Percentiles rank a stretch among this genome's conserved stretches.
These are phyloP conservation scores for Polyploca ridens DNA, from an alignment of 2,888 invertebrate genomes.

Conservation along the genomic window DNA sequence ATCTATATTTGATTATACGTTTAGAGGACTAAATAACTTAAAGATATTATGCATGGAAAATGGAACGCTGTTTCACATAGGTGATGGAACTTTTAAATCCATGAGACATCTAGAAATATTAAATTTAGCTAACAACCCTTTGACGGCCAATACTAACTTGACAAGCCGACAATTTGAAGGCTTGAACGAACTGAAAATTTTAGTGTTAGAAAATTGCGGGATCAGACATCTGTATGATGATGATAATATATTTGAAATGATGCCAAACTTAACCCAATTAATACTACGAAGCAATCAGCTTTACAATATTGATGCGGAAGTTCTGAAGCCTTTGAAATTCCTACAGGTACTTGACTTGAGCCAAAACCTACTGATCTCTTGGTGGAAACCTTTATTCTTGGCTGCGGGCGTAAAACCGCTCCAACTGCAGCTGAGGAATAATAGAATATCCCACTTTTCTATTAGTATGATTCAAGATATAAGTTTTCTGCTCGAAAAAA, in stretches of 20 bases:
- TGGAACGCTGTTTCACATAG: slow-evolving; percentile 78
- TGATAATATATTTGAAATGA: slow-evolving; percentile 79
- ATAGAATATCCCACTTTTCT: slow-evolving; percentile 83
- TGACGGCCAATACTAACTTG: slow-evolving; percentile 70
- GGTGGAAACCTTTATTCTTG: slow-evolving; percentile 82
- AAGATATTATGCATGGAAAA: slow-evolving; percentile 80
- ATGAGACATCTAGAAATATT: slow-evolving; percentile 73
- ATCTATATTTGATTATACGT: slow-evolving; percentile 77
- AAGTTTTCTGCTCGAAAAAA: slow-evolving; percentile 66
- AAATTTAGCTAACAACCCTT: slow-evolving; percentile 82
- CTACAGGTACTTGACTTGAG: slow-evolving; percentile 79
- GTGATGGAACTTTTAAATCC: slow-evolving; percentile 71
- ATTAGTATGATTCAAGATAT: slow-evolving; percentile 85
- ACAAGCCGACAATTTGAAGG: slow-evolving; percentile 74
- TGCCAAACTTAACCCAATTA: slow-evolving; percentile 78
- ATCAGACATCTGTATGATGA: slow-evolving; percentile 69
- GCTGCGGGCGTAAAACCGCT: slow-evolving; percentile 67
- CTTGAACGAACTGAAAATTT: slow-evolving; percentile 72
- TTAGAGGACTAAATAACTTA: slow-evolving; percentile 77
- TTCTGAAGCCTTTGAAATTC: slow-evolving; percentile 69
- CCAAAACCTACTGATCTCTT: slow-evolving; percentile 78
- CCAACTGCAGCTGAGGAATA: slow-evolving; percentile 72
- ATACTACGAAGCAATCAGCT: slow-evolving; percentile 79
- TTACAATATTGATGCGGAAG: slow-evolving; percentile 65
- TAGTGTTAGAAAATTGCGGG: slow-evolving; percentile 79